A percentile compares a stretch with the other conserved stretches of the same genome.
Conservation (phyloP, 2,797 vertebrate genomes). For the Muraenolepis orangiensis region DNA sequence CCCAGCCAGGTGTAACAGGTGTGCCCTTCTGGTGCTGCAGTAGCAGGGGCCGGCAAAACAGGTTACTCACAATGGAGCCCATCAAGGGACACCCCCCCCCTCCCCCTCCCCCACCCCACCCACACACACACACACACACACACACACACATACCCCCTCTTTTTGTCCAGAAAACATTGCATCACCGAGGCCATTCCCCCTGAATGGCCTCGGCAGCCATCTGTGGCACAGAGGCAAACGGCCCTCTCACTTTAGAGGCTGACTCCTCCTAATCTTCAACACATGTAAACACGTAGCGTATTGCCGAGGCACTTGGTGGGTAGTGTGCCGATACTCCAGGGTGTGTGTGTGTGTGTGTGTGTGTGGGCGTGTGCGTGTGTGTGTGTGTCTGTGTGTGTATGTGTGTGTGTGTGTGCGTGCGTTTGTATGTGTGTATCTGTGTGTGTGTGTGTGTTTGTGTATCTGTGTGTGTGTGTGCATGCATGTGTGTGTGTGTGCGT, state of each 20-base stretch:
- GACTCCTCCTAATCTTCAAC: too few species aligned
- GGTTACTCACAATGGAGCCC: slow-evolving; percentile 13
- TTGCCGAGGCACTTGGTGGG: too few species aligned
- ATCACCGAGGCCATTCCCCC: too few species aligned
- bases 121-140: slow-evolving; percentile 48
- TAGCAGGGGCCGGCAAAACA: slow-evolving; percentile 38
- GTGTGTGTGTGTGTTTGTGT: too few species aligned
- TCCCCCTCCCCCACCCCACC: slow-evolving; percentile 27
- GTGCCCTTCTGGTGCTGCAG: slow-evolving; percentile 75
- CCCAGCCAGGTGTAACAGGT: slow-evolving; percentile 93
- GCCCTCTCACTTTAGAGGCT: too few species aligned
- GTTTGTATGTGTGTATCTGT: neutral
- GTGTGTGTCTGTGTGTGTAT: neutral
- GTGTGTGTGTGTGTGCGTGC: too few species aligned
- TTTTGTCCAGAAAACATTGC: neutral
- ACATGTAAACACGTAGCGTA: too few species aligned
- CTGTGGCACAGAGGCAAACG: too few species aligned
- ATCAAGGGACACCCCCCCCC: slow-evolving; percentile 19
- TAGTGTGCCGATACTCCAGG: too few species aligned
- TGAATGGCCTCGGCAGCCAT: too few species aligned
- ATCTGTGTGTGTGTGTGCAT: too few species aligned
- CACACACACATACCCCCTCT: neutral
- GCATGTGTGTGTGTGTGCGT: neutral
- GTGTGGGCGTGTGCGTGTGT: neutral
- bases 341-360: too few species aligned